A percentile compares a stretch with the other conserved stretches of the same genome.
Evolutionary conservation across 2,797 vertebrate genomes (phyloP).

Genomic region (Phoeniculus purpureus): DNA sequence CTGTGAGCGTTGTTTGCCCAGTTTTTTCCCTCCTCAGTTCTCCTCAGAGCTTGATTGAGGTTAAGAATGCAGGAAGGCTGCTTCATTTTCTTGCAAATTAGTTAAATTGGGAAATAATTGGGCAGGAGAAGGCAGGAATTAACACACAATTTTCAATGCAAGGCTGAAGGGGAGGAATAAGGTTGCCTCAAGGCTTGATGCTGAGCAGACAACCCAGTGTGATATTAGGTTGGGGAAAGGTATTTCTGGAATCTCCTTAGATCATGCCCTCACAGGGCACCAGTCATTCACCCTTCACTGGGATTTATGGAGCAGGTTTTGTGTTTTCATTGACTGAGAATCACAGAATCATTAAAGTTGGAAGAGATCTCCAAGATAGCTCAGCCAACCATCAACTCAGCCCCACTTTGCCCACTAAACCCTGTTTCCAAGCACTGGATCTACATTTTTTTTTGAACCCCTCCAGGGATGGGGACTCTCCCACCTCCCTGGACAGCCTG

Average conservation of each 20-base stretch:
- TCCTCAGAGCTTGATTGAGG: background rate
- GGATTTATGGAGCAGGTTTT: background rate
- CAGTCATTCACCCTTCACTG: background rate
- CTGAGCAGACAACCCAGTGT: background rate
- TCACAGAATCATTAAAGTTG: background rate
- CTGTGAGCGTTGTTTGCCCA: background rate
- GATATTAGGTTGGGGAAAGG: background rate
- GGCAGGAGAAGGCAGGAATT: conserved; percentile 5
- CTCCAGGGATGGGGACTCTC: too few species aligned
- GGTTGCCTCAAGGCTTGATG: background rate
- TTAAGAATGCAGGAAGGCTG: background rate
- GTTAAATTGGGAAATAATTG: background rate
- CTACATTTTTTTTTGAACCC: too few species aligned
- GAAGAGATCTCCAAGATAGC: background rate
- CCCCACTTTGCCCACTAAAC: too few species aligned
- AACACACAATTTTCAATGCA: background rate
- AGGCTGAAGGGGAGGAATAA: background rate
- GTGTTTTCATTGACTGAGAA: background rate
- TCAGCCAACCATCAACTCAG: too few species aligned
- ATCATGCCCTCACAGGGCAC: background rate
- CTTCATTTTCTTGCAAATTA: background rate
- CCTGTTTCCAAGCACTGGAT: too few species aligned
- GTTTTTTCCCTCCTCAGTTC: background rate
- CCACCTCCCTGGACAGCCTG: too few species aligned
- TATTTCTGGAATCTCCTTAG: background rate